Conservation (phyloP, 2,797 vertebrate species). For the Danio aesculapii region DNA sequence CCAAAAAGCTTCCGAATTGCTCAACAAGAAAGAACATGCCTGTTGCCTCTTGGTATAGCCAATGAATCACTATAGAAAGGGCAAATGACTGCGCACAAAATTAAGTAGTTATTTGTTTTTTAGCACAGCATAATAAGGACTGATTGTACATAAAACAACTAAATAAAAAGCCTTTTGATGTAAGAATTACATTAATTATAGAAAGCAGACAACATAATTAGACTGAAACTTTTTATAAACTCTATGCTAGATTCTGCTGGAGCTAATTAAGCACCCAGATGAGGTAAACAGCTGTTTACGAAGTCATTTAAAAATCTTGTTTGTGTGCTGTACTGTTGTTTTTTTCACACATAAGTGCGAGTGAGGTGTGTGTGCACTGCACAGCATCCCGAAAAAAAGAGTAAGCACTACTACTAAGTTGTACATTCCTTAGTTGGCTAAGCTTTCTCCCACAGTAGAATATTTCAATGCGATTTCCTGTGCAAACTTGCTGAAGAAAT, state of each 20-base stretch:
- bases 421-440: slow-evolving; percentile 54
- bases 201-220: neutral
- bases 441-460: slow-evolving; percentile 40
- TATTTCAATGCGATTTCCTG: slow-evolving; percentile 65
- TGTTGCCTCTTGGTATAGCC: neutral
- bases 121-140: neutral
- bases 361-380: neutral
- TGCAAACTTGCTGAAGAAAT: slow-evolving; percentile 61
- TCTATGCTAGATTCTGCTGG: neutral
- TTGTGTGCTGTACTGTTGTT: slow-evolving; percentile 48
- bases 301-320: slow-evolving; percentile 32
- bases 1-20: neutral
- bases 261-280: slow-evolving; percentile 24
- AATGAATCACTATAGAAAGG: neutral
- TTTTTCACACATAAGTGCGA: slow-evolving; percentile 50
- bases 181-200: neutral
- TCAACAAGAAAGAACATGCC: slow-evolving; percentile 27
- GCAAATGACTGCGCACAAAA: neutral
- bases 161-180: neutral
- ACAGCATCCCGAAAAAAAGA: slow-evolving; percentile 19
- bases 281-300: slow-evolving; percentile 31
- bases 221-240: slow-evolving; percentile 16
- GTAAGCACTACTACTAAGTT: slow-evolving; percentile 38
- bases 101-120: neutral
- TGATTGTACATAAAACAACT: neutral